phyloP scores from a whole-genome alignment of 2,888 invertebrate genomes.

The Adelognathus sp. region DNA sequence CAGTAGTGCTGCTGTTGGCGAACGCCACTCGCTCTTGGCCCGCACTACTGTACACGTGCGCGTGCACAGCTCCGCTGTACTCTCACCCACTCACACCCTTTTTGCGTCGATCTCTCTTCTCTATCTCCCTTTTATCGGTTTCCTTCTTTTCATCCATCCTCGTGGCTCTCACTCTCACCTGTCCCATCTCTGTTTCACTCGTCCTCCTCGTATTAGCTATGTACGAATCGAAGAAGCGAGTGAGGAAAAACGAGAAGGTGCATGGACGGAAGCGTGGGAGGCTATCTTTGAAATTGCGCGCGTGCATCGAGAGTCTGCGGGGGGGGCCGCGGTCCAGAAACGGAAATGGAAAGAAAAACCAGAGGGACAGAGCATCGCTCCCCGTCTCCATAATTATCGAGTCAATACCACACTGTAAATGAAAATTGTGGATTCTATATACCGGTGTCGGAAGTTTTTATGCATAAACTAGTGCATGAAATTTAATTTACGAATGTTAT shows the following conservation, averaged over 20 bases:
- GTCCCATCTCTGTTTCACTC: background rate
- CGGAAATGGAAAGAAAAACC: conserved; percentile 12
- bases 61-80: conserved; percentile 34
- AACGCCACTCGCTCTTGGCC: conserved; percentile 46
- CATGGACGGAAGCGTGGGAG: conserved; percentile 42
- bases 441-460: too few relatives aligned
- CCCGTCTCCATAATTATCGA: background rate
- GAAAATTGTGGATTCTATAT: too few relatives aligned
- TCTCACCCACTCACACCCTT: conserved; percentile 12
- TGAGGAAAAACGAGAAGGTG: conserved; percentile 38
- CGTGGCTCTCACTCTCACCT: background rate
- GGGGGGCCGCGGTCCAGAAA: conserved; percentile 55
- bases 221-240: conserved; percentile 37
- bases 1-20: conserved; percentile 51
- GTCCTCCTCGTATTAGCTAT: background rate
- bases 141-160: background rate
- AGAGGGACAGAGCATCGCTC: background rate
- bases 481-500: too few relatives aligned
- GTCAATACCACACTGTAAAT: background rate
- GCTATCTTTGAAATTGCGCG: conserved; percentile 40
- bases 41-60: conserved; percentile 39
- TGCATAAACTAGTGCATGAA: too few relatives aligned
- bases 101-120: background rate
- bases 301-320: background rate
- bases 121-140: background rate